phyloP scores from a whole-genome alignment of 2,888 invertebrate species.

The Heterodera filipjevi region DNA sequence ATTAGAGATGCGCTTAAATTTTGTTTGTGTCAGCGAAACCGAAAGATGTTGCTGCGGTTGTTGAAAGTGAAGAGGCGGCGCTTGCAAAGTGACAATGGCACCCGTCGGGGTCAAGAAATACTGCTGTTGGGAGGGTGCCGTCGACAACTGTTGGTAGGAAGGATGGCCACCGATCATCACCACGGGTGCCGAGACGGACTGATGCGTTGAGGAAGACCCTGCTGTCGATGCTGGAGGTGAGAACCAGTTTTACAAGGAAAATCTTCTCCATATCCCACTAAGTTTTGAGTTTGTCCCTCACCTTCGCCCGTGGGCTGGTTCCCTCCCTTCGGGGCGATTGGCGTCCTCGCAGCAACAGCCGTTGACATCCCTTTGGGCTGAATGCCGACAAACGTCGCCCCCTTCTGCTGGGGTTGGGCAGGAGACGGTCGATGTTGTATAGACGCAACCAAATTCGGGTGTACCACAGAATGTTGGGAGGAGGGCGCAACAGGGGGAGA shows the following conservation, averaged over 20 bases:
- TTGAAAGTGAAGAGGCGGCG: not conserved
- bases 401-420: not conserved
- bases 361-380: not conserved
- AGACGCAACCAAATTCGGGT: not conserved
- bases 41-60: not conserved
- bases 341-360: not conserved
- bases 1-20: too few species aligned
- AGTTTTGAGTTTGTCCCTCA: too few species aligned
- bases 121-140: not conserved
- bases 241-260: not conserved
- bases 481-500: not conserved
- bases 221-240: not conserved
- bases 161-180: not conserved
- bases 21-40: too few species aligned
- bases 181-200: not conserved
- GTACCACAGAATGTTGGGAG: not conserved
- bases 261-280: too few species aligned
- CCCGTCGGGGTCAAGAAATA: constrained; percentile 10
- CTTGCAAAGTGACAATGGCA: constrained; percentile 1
- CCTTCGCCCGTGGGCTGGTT: not conserved
- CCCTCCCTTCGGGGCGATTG: not conserved
- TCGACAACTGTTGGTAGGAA: not conserved
- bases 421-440: not conserved
- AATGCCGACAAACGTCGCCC: not conserved
- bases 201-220: not conserved